These are phyloP conservation scores for Sebastes oblongus DNA, from an alignment of 2,797 vertebrate genomes.

Conservation along the genomic window DNA sequence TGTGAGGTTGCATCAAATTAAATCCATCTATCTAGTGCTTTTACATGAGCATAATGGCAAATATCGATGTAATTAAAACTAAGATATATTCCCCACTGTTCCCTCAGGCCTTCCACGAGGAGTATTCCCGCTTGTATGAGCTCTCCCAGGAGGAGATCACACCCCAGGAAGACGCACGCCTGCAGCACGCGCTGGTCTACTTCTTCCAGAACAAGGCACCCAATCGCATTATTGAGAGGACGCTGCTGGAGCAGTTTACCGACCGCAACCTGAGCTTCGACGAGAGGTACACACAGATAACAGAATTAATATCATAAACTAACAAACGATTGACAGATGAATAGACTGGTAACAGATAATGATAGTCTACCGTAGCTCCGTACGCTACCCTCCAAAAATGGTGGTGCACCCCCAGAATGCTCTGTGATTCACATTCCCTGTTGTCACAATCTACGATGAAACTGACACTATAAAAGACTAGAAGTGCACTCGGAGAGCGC, in stretches of 20 bases:
- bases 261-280: slow-evolving; percentile 97
- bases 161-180: slow-evolving; percentile 87
- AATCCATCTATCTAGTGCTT: background rate
- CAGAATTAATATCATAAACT: fast-evolving
- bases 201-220: slow-evolving; percentile 94
- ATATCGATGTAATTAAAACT: background rate
- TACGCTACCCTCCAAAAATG: no score
- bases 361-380: no score
- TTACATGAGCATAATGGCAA: background rate
- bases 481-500: no score
- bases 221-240: slow-evolving; percentile 90
- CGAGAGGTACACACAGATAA: slow-evolving; percentile 83
- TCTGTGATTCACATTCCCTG: no score
- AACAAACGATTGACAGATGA: no score
- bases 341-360: no score
- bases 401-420: no score
- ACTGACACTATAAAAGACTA: fast-evolving
- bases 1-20: background rate
- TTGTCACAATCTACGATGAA: no score
- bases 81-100: fast-evolving
- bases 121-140: slow-evolving; percentile 90
- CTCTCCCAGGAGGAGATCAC: slow-evolving; percentile 89
- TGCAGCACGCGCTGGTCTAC: slow-evolving; percentile 94
- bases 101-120: slow-evolving; percentile 92
- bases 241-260: slow-evolving; percentile 94